A percentile compares a stretch with the other conserved stretches of the same genome.
Conservation (phyloP, 2,888 invertebrate species). For the Ormyrus pomaceus region DNA sequence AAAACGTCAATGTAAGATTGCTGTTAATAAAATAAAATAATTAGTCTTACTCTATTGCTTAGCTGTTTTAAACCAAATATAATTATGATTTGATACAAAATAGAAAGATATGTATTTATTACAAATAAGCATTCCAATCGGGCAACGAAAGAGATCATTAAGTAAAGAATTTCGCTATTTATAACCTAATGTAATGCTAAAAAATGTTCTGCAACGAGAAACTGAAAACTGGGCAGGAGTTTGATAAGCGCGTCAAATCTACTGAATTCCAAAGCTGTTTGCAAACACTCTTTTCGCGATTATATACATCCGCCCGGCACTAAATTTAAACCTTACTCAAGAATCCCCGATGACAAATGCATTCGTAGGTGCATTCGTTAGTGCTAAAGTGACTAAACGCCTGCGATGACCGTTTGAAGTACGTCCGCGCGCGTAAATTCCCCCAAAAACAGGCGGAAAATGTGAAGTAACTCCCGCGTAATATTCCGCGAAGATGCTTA, state of each 20-base stretch:
- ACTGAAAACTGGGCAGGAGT: no score
- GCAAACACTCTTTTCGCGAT: conserved; percentile 7
- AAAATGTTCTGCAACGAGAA: no score
- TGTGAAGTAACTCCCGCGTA: not conserved
- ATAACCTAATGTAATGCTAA: no score
- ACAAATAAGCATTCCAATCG: no score
- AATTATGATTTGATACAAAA: no score
- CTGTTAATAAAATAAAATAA: no score
- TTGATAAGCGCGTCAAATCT: not conserved
- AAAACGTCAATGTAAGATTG: no score
- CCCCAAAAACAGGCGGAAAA: not conserved
- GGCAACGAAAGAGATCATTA: no score
- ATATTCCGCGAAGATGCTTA: not conserved
- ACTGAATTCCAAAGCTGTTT: not conserved
- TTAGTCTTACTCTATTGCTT: no score
- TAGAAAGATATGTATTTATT: no score
- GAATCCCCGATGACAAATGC: not conserved
- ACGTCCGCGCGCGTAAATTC: not conserved
- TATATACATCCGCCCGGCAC: not conserved
- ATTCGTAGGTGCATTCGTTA: not conserved
- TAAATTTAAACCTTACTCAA: conserved; percentile 17
- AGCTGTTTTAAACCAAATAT: no score
- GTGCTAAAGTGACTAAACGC: not conserved
- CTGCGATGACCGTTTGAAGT: not conserved
- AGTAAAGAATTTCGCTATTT: no score